These are phyloP conservation scores for Tauraco erythrolophus DNA, from an alignment of 2,113 vertebrate genomes.

Conservation along the genomic window DNA sequence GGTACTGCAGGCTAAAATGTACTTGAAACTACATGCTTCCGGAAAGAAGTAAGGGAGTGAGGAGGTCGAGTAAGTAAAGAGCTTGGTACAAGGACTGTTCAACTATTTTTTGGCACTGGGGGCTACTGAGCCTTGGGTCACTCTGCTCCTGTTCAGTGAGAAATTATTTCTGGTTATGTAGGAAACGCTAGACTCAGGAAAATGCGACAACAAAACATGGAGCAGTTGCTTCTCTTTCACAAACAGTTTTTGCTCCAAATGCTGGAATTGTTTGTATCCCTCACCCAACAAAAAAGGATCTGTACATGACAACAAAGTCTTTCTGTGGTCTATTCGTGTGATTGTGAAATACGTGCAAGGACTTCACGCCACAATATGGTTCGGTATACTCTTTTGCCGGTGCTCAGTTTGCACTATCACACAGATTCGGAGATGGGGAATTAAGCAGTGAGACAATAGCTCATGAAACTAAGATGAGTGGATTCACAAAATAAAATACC, in stretches of 20 bases:
- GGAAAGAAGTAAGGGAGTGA: neutral
- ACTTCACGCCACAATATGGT: neutral
- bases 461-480: neutral
- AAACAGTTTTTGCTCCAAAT: neutral
- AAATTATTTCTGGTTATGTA: neutral
- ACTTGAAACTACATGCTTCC: neutral
- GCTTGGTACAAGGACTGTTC: neutral
- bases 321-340: neutral
- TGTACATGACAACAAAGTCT: neutral
- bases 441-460: neutral
- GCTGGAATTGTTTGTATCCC: neutral
- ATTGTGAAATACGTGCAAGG: neutral
- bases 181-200: neutral
- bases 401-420: neutral
- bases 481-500: neutral
- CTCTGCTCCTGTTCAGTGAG: neutral
- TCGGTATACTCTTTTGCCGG: neutral
- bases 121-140: neutral
- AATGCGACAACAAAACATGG: neutral
- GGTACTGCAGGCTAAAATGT: neutral
- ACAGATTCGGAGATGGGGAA: neutral
- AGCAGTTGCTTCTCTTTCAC: neutral
- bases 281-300: neutral
- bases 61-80: neutral
- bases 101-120: neutral